A percentile compares a stretch with the other conserved stretches of the same genome.
phyloP scores from a whole-genome alignment of 2,888 invertebrate genomes.

The Stenoptilia bipunctidactyla region DNA sequence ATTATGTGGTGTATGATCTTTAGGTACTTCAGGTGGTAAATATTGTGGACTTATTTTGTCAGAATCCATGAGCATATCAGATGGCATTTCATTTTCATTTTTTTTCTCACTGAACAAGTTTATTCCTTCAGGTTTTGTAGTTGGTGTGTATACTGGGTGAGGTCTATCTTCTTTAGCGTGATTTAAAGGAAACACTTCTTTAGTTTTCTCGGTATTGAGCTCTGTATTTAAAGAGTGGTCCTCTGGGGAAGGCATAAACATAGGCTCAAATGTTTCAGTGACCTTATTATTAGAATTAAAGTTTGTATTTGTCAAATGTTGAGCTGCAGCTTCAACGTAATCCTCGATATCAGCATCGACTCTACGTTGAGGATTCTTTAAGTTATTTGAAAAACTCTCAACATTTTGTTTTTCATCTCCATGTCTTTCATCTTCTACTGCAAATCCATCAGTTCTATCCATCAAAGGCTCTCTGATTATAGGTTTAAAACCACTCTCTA shows the following conservation, averaged over 20 bases:
- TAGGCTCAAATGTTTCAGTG: constrained; percentile 80
- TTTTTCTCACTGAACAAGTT: constrained; percentile 47
- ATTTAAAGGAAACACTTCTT: constrained; percentile 51
- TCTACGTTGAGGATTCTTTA: constrained; percentile 47
- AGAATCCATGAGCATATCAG: constrained; percentile 78
- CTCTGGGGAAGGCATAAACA: constrained; percentile 84
- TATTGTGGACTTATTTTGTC: constrained; percentile 81
- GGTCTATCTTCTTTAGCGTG: constrained; percentile 64
- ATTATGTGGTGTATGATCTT: constrained; percentile 52
- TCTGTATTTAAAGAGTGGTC: constrained; percentile 57
- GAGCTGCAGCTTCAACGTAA: constrained; percentile 55
- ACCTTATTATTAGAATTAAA: constrained; percentile 50
- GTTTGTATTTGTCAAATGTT: constrained; percentile 30
- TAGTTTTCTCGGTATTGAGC: constrained; percentile 11
- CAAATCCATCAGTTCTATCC: constrained; percentile 55
- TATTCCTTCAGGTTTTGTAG: constrained; percentile 35
- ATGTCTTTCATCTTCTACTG: constrained; percentile 44
- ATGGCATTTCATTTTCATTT: constrained; percentile 51
- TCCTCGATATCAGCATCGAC: constrained; percentile 59
- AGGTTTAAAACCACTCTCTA: constrained; percentile 88
- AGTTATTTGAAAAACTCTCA: too few species aligned
- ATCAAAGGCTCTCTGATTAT: constrained; percentile 73
- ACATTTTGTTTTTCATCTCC: too few species aligned
- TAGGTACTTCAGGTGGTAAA: constrained; percentile 75
- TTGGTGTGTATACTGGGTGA: constrained; percentile 44